These are phyloP conservation scores for Drosophila differens DNA, from an alignment of 2,888 invertebrate genomes.

Conservation along the genomic window DNA sequence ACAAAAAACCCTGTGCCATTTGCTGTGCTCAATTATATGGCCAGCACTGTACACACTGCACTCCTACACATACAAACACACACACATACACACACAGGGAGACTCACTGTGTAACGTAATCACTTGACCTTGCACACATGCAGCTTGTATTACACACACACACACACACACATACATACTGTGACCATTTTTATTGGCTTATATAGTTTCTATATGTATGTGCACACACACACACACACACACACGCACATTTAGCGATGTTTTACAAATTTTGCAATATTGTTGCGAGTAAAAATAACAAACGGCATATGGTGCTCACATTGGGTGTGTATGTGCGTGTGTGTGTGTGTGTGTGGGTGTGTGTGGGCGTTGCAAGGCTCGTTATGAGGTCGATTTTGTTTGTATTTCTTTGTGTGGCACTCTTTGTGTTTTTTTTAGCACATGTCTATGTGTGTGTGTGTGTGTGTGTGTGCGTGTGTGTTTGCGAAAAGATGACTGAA, in stretches of 20 bases:
- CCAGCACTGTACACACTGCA: conserved; percentile 4
- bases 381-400: conserved; percentile 70
- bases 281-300: conserved; percentile 55
- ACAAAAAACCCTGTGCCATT: not conserved
- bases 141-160: conserved; percentile 51
- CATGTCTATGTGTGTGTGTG: not conserved
- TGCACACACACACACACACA: not conserved
- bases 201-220: conserved; percentile 32
- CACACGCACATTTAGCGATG: not conserved
- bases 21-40: conserved; percentile 1
- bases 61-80: conserved; percentile 3
- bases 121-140: conserved; percentile 78
- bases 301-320: conserved; percentile 47
- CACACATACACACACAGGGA: not conserved
- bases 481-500: conserved; percentile 67
- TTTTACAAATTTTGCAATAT: conserved; percentile 51
- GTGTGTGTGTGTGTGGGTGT: not conserved
- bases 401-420: conserved; percentile 11
- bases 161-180: conserved; percentile 18
- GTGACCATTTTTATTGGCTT: conserved; percentile 55
- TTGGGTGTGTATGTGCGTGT: not conserved
- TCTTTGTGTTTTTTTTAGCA: not conserved
- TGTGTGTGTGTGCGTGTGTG: conserved; percentile 6
- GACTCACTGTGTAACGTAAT: conserved; percentile 47
- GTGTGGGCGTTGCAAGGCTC: conserved; percentile 57